Conservation (phyloP, 1,140 invertebrate species). For the Drosophila mojavensis region DNA sequence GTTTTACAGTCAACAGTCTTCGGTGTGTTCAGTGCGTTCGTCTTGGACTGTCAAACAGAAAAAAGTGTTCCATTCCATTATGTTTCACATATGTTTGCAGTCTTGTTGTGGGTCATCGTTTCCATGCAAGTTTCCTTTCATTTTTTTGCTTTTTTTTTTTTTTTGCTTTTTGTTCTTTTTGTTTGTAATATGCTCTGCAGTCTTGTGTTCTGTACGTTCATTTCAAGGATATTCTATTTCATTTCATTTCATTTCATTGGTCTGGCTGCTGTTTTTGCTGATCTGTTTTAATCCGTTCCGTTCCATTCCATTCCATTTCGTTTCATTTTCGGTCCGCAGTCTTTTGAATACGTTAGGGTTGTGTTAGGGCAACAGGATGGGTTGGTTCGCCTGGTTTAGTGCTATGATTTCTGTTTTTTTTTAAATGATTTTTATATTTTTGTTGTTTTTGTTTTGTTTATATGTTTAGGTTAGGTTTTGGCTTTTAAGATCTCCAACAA, state of each 20-base stretch:
- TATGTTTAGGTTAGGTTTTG: conserved; percentile 26
- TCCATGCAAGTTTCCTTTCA: background rate
- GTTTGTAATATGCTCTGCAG: background rate
- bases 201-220: conserved; percentile 4
- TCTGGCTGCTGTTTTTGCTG: background rate
- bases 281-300: background rate
- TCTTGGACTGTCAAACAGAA: background rate
- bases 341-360: conserved; percentile 27
- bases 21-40: conserved; percentile 13
- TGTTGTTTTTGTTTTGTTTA: background rate
- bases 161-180: no score
- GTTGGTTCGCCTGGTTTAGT: conserved; percentile 18
- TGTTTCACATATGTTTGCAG: background rate
- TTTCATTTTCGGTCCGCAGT: conserved; percentile 11
- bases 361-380: conserved; percentile 6
- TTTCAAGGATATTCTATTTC: background rate
- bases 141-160: background rate
- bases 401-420: background rate
- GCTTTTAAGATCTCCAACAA: conserved; percentile 29
- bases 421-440: background rate
- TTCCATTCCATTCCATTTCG: background rate
- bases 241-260: conserved; percentile 1
- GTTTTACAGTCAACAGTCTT: conserved; percentile 2
- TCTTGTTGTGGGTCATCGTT: background rate
- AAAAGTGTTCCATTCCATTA: conserved; percentile 2